Percentiles rank a stretch among this genome's conserved stretches.
Conservation (phyloP, 2,113 vertebrate genomes). For the Corydoras maculifer region DNA sequence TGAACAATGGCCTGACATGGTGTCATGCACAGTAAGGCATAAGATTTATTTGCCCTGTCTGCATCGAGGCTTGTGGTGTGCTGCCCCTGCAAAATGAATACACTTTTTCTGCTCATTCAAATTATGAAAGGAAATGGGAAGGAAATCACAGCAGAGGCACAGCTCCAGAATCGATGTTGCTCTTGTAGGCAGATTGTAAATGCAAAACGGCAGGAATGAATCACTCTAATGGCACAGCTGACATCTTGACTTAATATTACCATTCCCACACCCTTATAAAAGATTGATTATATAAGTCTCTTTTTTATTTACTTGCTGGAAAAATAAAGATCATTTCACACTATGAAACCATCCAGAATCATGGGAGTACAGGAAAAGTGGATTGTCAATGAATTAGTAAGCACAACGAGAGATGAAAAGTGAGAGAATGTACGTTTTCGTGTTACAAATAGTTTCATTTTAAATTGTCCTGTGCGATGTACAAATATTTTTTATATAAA, state of each 20-base stretch:
- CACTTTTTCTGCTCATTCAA: conserved; percentile 65
- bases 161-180: conserved; percentile 62
- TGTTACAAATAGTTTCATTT: no score
- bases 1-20: conserved; percentile 68
- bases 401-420: neutral
- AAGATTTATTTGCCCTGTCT: conserved; percentile 68
- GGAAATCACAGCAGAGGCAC: conserved; percentile 66
- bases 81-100: conserved; percentile 63
- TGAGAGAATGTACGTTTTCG: neutral
- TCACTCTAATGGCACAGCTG: conserved; percentile 73
- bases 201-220: conserved; percentile 72
- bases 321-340: conserved; percentile 38
- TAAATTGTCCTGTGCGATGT: no score
- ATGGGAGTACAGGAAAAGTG: conserved; percentile 10
- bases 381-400: no score
- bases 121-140: conserved; percentile 68
- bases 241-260: conserved; percentile 74
- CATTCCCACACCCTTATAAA: conserved; percentile 65
- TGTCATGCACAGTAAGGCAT: conserved; percentile 67
- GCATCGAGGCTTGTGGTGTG: conserved; percentile 50
- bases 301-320: conserved; percentile 66
- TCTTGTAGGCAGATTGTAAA: conserved; percentile 71
- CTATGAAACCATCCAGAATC: conserved; percentile 25
- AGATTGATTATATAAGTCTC: conserved; percentile 72
- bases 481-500: no score